Percentiles rank a stretch among this genome's conserved stretches.
phyloP scores from a whole-genome alignment of 2,888 invertebrate genomes.

The Ormia ochracea region DNA sequence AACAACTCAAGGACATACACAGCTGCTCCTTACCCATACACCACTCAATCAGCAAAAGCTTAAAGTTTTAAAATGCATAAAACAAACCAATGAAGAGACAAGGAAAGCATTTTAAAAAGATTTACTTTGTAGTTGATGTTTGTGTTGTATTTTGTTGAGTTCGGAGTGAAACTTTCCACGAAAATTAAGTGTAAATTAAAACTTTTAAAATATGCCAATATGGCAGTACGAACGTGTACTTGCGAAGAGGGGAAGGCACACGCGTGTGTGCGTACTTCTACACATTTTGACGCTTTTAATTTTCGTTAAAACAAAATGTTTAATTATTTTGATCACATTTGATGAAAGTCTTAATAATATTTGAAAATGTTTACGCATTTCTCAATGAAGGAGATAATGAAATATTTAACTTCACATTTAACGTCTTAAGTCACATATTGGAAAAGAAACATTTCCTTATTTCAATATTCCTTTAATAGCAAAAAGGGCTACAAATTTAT shows the following conservation, averaged over 20 bases:
- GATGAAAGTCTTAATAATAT: no score
- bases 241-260: neutral
- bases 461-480: no score
- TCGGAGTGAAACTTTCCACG: neutral
- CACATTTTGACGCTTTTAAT: no score
- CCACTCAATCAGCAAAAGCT: neutral
- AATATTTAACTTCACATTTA: no score
- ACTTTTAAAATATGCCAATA: neutral
- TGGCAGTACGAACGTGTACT: neutral
- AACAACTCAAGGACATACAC: neutral
- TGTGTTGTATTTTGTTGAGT: neutral
- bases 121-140: slow-evolving; percentile 17
- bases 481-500: no score
- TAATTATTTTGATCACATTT: no score
- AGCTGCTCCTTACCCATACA: neutral
- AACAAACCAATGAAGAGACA: neutral
- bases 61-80: slow-evolving; percentile 6
- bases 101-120: neutral
- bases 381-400: no score
- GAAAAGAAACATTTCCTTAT: no score
- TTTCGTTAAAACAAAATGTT: no score
- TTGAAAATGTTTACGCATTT: no score
- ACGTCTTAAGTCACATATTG: no score
- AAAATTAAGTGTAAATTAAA: slow-evolving; percentile 15
- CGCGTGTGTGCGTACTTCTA: no score